Evolutionary conservation across 2,888 invertebrate species (phyloP), one percentile per base, ranked within the genome.

Genomic region (Tachina lurida): DNA sequence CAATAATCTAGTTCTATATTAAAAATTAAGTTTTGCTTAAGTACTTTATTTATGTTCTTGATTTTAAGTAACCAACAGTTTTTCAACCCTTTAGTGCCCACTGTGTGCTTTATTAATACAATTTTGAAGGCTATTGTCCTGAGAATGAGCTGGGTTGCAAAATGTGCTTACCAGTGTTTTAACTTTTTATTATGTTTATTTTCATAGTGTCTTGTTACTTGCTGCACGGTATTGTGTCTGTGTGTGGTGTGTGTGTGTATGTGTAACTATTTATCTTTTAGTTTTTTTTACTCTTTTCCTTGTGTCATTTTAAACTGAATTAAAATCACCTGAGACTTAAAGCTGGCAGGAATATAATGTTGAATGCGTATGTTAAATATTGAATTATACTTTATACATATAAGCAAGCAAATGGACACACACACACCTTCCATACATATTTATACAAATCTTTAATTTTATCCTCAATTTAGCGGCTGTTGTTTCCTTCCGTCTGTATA

Each of bases 341-440:
- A 54, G 49, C 19, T 63, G 62, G 49, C 19, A 82, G 58, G 49
- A 9, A 78, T 71, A 70, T 31, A 52, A 56, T 73, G 47, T 52
- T 82, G 74, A 58, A 78, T 84, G 62, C 56, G 52, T 84, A 60
- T 78, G 65, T 65, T 85, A 78, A 85, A 82, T 85, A 85, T 82
- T 75, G 82, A 78, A 85, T 85, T 85, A 78, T 77, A 13, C 77
- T 63, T 62, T 68, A 82, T 3, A 70, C 54, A 19, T 63, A 49
- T 56, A 31, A 9, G 70, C 52, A 65, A n/a, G 49, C 63, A 47
- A 22, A 75, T 31, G 13, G 15, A 43, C 13, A 52, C 15, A 39
- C 43, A 39, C 9, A 13, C n/a, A n/a, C n/a, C n/a, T n/a, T 1
- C 13, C 54, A n/a, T 10, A 10, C 67, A 31, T 19, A 49, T 70